These are phyloP conservation scores for Geothlypis trichas DNA, from an alignment of 2,113 vertebrate species.

Conservation along the genomic window DNA sequence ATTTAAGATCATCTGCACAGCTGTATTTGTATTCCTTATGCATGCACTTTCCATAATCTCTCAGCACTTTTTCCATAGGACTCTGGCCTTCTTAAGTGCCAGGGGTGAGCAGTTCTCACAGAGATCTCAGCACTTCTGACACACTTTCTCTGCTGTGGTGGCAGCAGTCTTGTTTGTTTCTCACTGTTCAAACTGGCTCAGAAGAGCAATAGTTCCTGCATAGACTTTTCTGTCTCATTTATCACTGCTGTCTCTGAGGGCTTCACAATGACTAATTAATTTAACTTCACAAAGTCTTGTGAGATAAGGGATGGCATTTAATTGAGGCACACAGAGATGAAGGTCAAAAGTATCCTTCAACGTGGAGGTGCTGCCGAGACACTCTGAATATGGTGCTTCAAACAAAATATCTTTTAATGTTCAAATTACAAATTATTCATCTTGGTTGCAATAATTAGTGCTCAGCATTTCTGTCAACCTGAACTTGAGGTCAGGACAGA, in stretches of 20 bases:
- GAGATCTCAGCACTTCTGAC: background rate
- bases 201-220: slow-evolving; percentile 9
- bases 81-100: background rate
- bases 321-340: slow-evolving; percentile 6
- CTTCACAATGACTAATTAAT: slow-evolving; percentile 58
- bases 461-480: background rate
- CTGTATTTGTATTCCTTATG: background rate
- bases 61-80: background rate
- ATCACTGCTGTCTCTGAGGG: slow-evolving; percentile 35
- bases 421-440: background rate
- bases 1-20: background rate
- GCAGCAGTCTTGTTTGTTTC: background rate
- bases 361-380: background rate
- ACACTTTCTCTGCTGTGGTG: background rate
- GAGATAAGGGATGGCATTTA: slow-evolving; percentile 31
- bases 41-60: background rate
- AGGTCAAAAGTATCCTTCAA: slow-evolving; percentile 24
- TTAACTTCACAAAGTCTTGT: slow-evolving; percentile 26
- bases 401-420: background rate
- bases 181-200: background rate
- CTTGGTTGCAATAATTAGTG: background rate
- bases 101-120: background rate
- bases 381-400: background rate
- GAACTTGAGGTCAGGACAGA: background rate
- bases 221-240: slow-evolving; percentile 44